Conservation (phyloP, 1,140 invertebrate species). For the Caligus rogercresseyi region DNA sequence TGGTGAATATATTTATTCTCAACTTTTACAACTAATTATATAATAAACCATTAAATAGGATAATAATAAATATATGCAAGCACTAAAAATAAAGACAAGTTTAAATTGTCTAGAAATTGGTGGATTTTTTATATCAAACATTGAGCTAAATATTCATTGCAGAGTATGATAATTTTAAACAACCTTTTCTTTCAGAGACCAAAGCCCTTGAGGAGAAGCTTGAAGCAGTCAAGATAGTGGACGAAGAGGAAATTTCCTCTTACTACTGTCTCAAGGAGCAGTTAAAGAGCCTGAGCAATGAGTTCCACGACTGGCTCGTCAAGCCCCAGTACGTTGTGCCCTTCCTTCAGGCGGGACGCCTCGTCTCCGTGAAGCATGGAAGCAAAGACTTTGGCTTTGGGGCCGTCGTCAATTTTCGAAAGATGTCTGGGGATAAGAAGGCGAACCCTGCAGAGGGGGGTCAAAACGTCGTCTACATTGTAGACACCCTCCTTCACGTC, state of each 20-base stretch:
- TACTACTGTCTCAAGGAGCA: conserved; percentile 72
- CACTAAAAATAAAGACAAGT: too few species aligned
- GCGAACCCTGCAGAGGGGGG: conserved; percentile 40
- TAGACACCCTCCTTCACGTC: conserved; percentile 25
- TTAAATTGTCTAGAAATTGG: too few species aligned
- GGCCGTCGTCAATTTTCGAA: conserved; percentile 79
- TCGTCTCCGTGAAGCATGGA: conserved; percentile 77
- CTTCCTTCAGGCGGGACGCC: conserved; percentile 78
- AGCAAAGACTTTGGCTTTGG: conserved; percentile 87
- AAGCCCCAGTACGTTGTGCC: conserved; percentile 73
- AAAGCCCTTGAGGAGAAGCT: conserved; percentile 13
- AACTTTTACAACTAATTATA: too few species aligned
- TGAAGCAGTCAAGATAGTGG: conserved; percentile 40
- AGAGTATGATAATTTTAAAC: neutral
- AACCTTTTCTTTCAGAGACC: neutral
- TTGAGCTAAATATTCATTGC: too few species aligned
- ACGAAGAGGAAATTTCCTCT: conserved; percentile 45
- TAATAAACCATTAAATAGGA: too few species aligned
- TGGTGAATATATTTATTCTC: too few species aligned
- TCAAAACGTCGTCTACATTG: conserved; percentile 28
- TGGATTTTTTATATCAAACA: too few species aligned
- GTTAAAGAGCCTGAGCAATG: conserved; percentile 47
- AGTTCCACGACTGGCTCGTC: conserved; percentile 60
- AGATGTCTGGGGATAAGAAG: conserved; percentile 31
- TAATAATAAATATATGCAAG: too few species aligned